phyloP scores from a whole-genome alignment of 1,140 invertebrate genomes.

The Nephila pilipes region DNA sequence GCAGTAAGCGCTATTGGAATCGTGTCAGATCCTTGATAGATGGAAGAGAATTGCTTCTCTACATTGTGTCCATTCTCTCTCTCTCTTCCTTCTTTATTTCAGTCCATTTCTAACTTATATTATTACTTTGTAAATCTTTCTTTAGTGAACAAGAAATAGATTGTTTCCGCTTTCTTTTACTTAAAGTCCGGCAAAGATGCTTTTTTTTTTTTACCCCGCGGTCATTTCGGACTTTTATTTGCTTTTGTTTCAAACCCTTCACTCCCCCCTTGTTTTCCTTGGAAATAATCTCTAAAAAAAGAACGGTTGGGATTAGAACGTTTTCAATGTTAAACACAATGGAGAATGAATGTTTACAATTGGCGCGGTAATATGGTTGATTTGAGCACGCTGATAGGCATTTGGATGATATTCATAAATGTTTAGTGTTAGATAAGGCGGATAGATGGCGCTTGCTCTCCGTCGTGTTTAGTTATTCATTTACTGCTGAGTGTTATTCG shows the following conservation, averaged over 20 bases:
- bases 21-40: slow-evolving; percentile 70
- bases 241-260: neutral
- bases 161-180: slow-evolving; percentile 69
- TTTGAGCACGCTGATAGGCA: slow-evolving; percentile 7
- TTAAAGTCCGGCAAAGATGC: slow-evolving; percentile 29
- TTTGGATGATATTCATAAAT: neutral
- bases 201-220: slow-evolving; percentile 4
- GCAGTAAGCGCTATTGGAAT: slow-evolving; percentile 73
- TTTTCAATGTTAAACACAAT: slow-evolving; percentile 14
- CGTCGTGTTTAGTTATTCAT: neutral
- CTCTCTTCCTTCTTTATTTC: slow-evolving; percentile 54
- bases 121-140: slow-evolving; percentile 75
- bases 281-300: neutral
- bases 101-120: slow-evolving; percentile 71
- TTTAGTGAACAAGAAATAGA: slow-evolving; percentile 71
- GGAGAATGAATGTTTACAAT: slow-evolving; percentile 56
- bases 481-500: neutral
- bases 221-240: slow-evolving; percentile 36
- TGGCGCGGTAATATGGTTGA: slow-evolving; percentile 20
- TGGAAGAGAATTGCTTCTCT: slow-evolving; percentile 64
- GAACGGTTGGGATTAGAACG: neutral
- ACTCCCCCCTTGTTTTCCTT: neutral
- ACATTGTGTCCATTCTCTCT: slow-evolving; percentile 10
- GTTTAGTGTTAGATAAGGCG: neutral
- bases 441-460: slow-evolving; percentile 37